Conservation (phyloP, 1,140 invertebrate species). For the Psix sp. region DNA sequence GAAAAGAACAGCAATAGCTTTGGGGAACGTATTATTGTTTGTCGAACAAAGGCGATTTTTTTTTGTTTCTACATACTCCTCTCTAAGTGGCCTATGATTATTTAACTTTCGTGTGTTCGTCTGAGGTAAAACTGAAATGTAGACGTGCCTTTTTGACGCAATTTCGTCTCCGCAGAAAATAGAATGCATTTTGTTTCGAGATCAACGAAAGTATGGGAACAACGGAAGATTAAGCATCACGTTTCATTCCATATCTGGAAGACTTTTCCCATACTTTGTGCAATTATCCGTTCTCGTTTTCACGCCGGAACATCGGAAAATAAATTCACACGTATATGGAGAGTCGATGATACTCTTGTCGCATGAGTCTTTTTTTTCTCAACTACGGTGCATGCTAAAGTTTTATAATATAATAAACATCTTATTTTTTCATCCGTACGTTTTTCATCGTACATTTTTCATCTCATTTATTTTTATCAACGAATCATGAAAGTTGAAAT, state of each 20-base stretch:
- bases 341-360: no score
- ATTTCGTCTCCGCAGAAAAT: no score
- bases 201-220: slow-evolving; percentile 43
- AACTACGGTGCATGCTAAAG: slow-evolving; percentile 25
- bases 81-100: slow-evolving; percentile 2
- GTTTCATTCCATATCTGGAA: slow-evolving; percentile 49
- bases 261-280: slow-evolving; percentile 54
- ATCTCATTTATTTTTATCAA: not conserved
- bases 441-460: not conserved
- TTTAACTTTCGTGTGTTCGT: slow-evolving; percentile 14
- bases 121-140: slow-evolving; percentile 8
- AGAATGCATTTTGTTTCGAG: slow-evolving; percentile 6
- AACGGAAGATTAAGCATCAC: slow-evolving; percentile 41
- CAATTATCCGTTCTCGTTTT: slow-evolving; percentile 10
- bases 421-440: not conserved
- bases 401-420: slow-evolving; percentile 7
- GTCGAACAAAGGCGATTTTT: no score
- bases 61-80: no score
- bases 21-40: no score
- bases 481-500: slow-evolving; percentile 14
- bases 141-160: slow-evolving; percentile 10
- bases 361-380: slow-evolving; percentile 4
- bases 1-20: no score
- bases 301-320: slow-evolving; percentile 15
- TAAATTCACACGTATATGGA: no score